Base-by-base conservation (phyloP, 2,888 invertebrate genomes). In the Calameuta pallipes region DNA sequence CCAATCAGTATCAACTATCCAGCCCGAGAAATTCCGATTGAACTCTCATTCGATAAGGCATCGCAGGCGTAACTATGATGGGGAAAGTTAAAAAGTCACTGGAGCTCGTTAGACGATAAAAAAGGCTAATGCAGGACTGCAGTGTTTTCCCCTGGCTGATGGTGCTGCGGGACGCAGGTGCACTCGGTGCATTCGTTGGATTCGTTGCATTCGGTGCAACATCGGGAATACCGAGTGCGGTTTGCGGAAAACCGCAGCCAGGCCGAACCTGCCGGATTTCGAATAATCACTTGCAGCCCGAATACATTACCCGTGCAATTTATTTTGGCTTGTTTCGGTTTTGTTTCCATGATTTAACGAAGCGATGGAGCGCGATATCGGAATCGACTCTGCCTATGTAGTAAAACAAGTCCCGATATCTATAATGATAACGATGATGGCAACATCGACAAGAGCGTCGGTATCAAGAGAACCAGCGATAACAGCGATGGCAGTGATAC, bases 261-360 rank as follows among this genome's bases (percentile, higher is more conserved):
- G 86, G 81, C 86, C 87, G 87, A 86, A 85, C 83, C 85, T 85
- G 85, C 85, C 87, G 88, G 87, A 87, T 89, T 85, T 84, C 84
- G 88, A 90, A 90, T 90, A 90, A 90, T 90, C 90, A 90, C 89
- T 90, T 86, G 87, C 88, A 89, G 86, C 87, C 86, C 84, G 90
- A 90, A 90, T 89, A 88, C 87, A 90, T 90, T 89, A 89, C 85
- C 85, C 84, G 86, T 86, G 87, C 87, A 88, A 89, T 89, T 90
- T 89, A 90, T 90, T 90, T 90, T 85, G 85, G 86, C 87, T 89
- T 87, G 87, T 88, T 87, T 86, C 86, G 85, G 87, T 88, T 88
- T 90, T 87, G 89, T 89, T 88, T 86, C 82, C 86, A 89, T 88
- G 87, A 89, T 89, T 89, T 85, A 87, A 85, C 83, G 80, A 78